Evolutionary conservation across 2,888 invertebrate species (phyloP).

Genomic region (Lissocephala sabroskyi): DNA sequence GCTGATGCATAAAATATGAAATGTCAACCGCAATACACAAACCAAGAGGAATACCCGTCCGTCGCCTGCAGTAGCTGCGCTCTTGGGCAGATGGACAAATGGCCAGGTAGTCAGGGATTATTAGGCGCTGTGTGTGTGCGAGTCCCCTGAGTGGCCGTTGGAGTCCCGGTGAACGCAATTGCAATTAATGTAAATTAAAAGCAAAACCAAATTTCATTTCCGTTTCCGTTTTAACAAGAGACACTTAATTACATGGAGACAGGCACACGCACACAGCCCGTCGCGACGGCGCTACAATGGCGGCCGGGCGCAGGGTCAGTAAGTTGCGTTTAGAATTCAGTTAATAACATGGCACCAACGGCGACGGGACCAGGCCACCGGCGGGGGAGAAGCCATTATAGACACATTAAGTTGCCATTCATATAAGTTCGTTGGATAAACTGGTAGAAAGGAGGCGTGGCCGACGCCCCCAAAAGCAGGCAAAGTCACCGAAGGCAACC

Average conservation of each 20-base stretch:
- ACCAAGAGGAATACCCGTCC: too few relatives aligned
- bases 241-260: conserved; percentile 54
- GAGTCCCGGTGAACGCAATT: conserved; percentile 44
- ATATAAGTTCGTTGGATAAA: too few relatives aligned
- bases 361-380: conserved; percentile 7
- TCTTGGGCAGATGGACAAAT: too few relatives aligned
- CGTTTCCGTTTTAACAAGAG: conserved; percentile 55
- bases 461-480: too few relatives aligned
- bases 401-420: conserved; percentile 41
- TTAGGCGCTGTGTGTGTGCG: too few relatives aligned
- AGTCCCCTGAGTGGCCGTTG: conserved; percentile 27
- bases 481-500: too few relatives aligned
- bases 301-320: neutral
- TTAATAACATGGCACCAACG: conserved; percentile 25
- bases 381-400: conserved; percentile 23
- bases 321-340: conserved; percentile 41
- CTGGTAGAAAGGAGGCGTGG: too few relatives aligned
- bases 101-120: too few relatives aligned
- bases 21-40: too few relatives aligned
- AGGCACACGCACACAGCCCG: neutral
- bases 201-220: conserved; percentile 61
- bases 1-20: too few relatives aligned
- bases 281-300: too few relatives aligned
- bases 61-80: too few relatives aligned
- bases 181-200: conserved; percentile 62